Base-by-base conservation (phyloP, 2,888 invertebrate species). In the Endomychus coccineus region DNA sequence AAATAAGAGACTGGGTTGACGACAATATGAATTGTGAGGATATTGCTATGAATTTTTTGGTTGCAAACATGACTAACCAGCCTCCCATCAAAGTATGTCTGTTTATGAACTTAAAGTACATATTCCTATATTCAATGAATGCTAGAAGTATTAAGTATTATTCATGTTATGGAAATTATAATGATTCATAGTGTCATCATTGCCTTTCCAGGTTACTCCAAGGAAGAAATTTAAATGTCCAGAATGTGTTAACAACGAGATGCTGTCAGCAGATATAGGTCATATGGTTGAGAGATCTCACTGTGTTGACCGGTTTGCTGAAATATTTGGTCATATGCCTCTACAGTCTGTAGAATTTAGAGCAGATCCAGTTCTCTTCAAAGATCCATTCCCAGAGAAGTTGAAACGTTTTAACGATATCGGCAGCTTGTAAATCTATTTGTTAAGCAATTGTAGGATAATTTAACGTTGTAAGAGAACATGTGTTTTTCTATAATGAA, bases 1-100 rank as follows among this genome's bases (percentile, higher is more conserved):
- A 82, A 52, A 83, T 95, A 25, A 80, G 83, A 40, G 71, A 78
- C 35, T 94, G 89, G 88, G 94, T 95, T 1, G 95, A 96, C 62
- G 82, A 86, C 10, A 84, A 88, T 58, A 94, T 95, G 86, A 96
- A 96, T 67, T 96, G 95, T 61, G 96, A 96, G 65, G 95, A 96
- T 60, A 92, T 96, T 50, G 95, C 95, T 1, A 95, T 96, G 91
- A 96, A 96, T 67, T 96, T 95, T 68, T 75, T 96, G 3, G 87
- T 96, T 16, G 85, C 94, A 2, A 94, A 95, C 62, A 68, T 87
- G 11, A 95, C 95, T 0, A 84, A 88, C 50, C 94, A 94, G 68
- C 83, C 94, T 2, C 94, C 95, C 0, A 90, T 96, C 36, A 90
- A 90, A 71, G 83, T 83, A 59, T 46, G 15, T 24, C 16, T n/a